A percentile compares a stretch with the other conserved stretches of the same genome.
Conservation (phyloP, 2,888 invertebrate species). For the Parascotia fuliginaria region DNA sequence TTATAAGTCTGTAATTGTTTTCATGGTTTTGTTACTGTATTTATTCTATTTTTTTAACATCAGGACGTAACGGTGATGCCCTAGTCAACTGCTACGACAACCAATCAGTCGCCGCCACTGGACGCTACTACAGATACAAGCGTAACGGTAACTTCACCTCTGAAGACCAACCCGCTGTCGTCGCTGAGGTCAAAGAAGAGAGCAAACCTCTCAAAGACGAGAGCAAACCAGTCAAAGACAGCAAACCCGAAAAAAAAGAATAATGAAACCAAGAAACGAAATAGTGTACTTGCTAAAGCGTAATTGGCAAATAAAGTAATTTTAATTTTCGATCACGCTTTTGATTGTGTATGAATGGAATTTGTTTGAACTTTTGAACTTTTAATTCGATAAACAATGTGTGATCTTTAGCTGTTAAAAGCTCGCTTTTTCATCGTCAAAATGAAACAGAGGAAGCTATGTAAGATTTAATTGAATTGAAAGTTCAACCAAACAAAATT, state of each 20-base stretch:
- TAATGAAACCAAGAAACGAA: conserved; percentile 37
- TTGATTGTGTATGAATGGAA: conserved; percentile 8
- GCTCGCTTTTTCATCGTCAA: conserved; percentile 36
- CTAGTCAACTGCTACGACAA: conserved; percentile 84
- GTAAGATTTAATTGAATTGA: conserved; percentile 34
- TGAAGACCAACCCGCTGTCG: conserved; percentile 34
- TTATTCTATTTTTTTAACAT: conserved; percentile 14
- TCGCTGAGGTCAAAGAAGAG: conserved; percentile 36
- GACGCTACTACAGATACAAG: conserved; percentile 76
- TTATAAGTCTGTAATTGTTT: neutral
- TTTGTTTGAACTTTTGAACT: conserved; percentile 31
- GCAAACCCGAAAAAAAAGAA: conserved; percentile 32
- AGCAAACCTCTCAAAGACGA: too few species aligned
- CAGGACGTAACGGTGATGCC: conserved; percentile 87
- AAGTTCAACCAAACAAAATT: conserved; percentile 31
- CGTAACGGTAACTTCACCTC: conserved; percentile 66
- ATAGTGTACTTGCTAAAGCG: conserved; percentile 20
- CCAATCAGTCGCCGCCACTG: conserved; percentile 68
- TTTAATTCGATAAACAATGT: conserved; percentile 34
- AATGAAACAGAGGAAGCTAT: conserved; percentile 32
- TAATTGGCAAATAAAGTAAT: conserved; percentile 7
- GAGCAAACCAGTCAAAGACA: too few species aligned
- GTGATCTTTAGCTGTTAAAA: conserved; percentile 1
- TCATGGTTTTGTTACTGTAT: neutral
- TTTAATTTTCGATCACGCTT: conserved; percentile 4